Evolutionary conservation across 2,797 vertebrate species (phyloP), one percentile per base, ranked within the genome.

Genomic region (Zalophus californianus): DNA sequence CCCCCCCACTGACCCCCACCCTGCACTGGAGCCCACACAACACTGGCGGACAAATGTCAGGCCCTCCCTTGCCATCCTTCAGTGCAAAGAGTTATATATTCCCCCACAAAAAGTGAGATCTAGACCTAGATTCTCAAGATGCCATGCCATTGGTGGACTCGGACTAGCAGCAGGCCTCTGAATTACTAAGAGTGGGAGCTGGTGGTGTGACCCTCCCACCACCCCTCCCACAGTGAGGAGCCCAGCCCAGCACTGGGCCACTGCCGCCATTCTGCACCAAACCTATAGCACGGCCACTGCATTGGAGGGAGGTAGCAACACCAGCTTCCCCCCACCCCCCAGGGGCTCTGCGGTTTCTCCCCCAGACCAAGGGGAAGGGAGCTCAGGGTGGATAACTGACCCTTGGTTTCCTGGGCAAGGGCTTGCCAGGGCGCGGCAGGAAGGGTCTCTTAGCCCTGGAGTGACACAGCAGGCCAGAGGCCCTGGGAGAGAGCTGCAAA

Each of bases 391-490:
- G 18, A 89, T 86, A 95, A 94, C 48, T 0, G 62, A 91, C 58
- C 94, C 82, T 83, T 48, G 88, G 95, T 97, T 98, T 98, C 97
- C 97, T 97, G 96, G 96, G 73, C 88, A 77, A 92, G 66, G 89
- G 62, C 68, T 38, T 41, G 70, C 18, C 54, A 90, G 50, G 86
- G 66, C 1, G n/a, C 41, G 68, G 68, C 96, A 97, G 96, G 97
- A 98, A 97, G 86, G 92, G 92, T 96, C 95, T 78, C 77, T 80
- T 41, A 25, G 86, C 75, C 83, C 77, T 41, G 41, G 62, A 66
- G 82, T 97, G 97, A 97, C 96, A 97, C 85, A 88, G 97, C 97
- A 96, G 70, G 66, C 64, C 50, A 48, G 75, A 62, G 68, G 90
- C n/a, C 85, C 77, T 60, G 32, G 13, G 0, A 29, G 25, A 86